Percentiles rank a stretch among this genome's conserved stretches.
phyloP scores from a whole-genome alignment of 2,797 vertebrate species.

The Myotis myotis region DNA sequence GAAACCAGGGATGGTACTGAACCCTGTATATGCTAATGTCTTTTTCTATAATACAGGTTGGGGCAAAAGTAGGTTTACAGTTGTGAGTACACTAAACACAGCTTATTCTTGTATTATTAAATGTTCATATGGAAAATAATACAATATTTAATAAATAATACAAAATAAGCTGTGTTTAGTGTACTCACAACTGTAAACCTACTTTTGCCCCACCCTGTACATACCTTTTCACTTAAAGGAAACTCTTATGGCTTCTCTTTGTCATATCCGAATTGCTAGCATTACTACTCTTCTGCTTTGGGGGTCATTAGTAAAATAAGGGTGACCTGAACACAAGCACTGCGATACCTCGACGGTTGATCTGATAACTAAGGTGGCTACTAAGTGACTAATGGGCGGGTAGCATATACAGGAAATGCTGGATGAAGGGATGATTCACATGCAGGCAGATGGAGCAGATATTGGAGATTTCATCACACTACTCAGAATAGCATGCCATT shows the following conservation, averaged over 20 bases:
- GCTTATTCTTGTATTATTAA: too few relatives aligned
- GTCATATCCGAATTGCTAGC: neutral
- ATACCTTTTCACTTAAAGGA: neutral
- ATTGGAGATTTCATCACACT: neutral
- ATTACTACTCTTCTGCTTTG: neutral
- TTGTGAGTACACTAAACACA: too few relatives aligned
- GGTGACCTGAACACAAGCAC: neutral
- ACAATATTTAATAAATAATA: too few relatives aligned
- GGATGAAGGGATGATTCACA: too few relatives aligned
- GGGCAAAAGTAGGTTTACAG: too few relatives aligned
- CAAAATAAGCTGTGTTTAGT: too few relatives aligned
- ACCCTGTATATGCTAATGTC: too few relatives aligned
- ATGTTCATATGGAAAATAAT: too few relatives aligned
- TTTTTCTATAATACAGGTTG: too few relatives aligned
- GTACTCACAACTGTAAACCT: too few relatives aligned
- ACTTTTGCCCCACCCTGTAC: neutral
- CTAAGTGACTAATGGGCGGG: neutral
- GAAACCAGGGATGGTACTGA: neutral
- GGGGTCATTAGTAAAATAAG: neutral
- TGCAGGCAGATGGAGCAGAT: neutral
- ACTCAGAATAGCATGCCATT: neutral
- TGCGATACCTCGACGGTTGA: accelerated
- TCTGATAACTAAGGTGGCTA: neutral
- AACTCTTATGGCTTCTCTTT: neutral
- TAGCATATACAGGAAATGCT: neutral